Evolutionary conservation across 2,888 invertebrate genomes (phyloP), one percentile per base, ranked within the genome.

Genomic region (Tiliacea aurago): DNA sequence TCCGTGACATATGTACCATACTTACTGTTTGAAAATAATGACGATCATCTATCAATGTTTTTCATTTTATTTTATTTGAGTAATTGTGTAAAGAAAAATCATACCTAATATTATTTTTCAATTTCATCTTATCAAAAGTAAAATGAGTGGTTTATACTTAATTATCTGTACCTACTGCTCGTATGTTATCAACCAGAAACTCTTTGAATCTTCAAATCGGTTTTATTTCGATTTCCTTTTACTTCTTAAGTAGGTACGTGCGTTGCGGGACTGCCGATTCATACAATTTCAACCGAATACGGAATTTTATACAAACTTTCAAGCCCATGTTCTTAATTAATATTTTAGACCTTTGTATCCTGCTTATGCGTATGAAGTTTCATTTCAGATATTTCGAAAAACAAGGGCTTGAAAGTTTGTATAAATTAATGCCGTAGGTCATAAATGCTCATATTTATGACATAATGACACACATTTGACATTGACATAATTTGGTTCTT

Each of bases 241-340:
- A 23, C 11, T 10, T 53, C 53, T 28, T 28, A 28, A 2, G 2
- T 28, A 28, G 1, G 2, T 20, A 23, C 23, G 5, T 61, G 45
- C 28, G n/a, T 37, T n/a, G 37, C 13, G 23, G 13, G 6, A n/a
- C 73, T 33, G 41, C 28, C 28, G 47, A 28, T 76, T 55, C n/a
- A 49, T 67, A 70, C 37, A 66, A 70, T 75, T 79, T 79, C 45
- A 47, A 47, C 18, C 51, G n/a, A n/a, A n/a, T n/a, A n/a, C n/a
- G n/a, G n/a, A n/a, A n/a, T n/a, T n/a, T n/a, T n/a, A n/a, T n/a
- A n/a, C n/a, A n/a, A n/a, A n/a, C n/a, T n/a, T n/a, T n/a, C n/a
- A n/a, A n/a, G n/a, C n/a, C n/a, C n/a, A n/a, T n/a, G n/a, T n/a
- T n/a, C n/a, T n/a, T n/a, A n/a, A n/a, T n/a, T n/a, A n/a, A n/a